Evolutionary conservation across 2,888 invertebrate species (phyloP), one percentile per base, ranked within the genome.

Genomic region (Phymatocera aterrima): DNA sequence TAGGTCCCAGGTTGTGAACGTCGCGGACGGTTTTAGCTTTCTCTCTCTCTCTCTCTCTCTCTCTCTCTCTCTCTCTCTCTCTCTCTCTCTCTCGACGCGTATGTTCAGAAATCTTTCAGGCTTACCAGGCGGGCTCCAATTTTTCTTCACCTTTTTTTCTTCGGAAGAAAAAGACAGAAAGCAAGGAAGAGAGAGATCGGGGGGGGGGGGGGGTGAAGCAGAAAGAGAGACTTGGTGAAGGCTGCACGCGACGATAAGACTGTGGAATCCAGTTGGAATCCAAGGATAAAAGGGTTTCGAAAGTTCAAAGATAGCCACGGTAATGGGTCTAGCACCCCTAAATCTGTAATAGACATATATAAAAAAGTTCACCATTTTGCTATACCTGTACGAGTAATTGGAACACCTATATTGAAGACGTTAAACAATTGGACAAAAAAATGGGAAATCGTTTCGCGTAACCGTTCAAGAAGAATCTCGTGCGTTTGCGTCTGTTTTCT

Each of bases 161-260:
- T n/a, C n/a, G n/a, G n/a, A n/a, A n/a, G n/a, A n/a, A n/a, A n/a
- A n/a, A n/a, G n/a, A n/a, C n/a, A n/a, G n/a, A n/a, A n/a, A n/a
- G n/a, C n/a, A n/a, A n/a, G n/a, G n/a, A n/a, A n/a, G n/a, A n/a
- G n/a, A n/a, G n/a, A n/a, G n/a, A n/a, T n/a, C n/a, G n/a, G n/a
- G n/a, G n/a, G n/a, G n/a, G n/a, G n/a, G n/a, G n/a, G n/a, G n/a
- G n/a, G n/a, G n/a, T n/a, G n/a, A n/a, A n/a, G n/a, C n/a, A n/a
- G n/a, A n/a, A n/a, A n/a, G n/a, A n/a, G n/a, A n/a, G n/a, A n/a
- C n/a, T n/a, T 15, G 31, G 28, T 51, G 48, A 83, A 82, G 81
- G 82, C 82, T 87, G 85, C 87, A 85, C 85, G 86, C 86, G 85
- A 85, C 84, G 88, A 88, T 88, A 88, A 88, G 85, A 37, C 61